A percentile compares a stretch with the other conserved stretches of the same genome.
Evolutionary conservation across 2,797 vertebrate genomes (phyloP).

Genomic region (Pangasius macronema): DNA sequence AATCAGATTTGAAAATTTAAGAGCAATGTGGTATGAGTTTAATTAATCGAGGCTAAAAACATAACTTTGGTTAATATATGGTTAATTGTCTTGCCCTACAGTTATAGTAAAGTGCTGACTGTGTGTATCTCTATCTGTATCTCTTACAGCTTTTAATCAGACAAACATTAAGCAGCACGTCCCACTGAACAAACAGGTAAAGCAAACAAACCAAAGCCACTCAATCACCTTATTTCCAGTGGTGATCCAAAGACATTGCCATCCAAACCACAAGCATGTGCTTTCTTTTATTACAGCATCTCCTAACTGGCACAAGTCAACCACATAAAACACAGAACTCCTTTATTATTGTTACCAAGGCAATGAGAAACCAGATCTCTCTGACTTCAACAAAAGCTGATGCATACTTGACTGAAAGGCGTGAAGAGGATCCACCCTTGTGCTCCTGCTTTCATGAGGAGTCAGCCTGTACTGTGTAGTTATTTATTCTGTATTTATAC

Average conservation of each 20-base stretch:
- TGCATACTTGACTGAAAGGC: slow-evolving; percentile 34
- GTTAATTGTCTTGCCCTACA: not conserved
- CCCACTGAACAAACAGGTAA: slow-evolving; percentile 49
- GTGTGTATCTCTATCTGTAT: not conserved
- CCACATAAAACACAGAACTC: slow-evolving; percentile 36
- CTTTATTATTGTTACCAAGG: slow-evolving; percentile 40
- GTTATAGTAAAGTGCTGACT: slow-evolving; percentile 31
- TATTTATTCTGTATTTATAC: not conserved
- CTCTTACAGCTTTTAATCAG: not conserved
- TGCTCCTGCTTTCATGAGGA: slow-evolving; percentile 7
- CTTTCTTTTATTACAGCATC: slow-evolving; percentile 46
- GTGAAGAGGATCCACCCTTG: slow-evolving; percentile 22
- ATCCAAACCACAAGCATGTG: slow-evolving; percentile 56
- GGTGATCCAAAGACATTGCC: slow-evolving; percentile 52
- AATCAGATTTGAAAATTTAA: not conserved
- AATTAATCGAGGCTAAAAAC: not conserved
- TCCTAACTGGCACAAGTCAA: slow-evolving; percentile 49
- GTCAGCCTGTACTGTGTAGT: not conserved
- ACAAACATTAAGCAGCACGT: slow-evolving; percentile 28
- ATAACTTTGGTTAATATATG: not conserved
- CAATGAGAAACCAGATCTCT: slow-evolving; percentile 43
- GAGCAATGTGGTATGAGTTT: not conserved
- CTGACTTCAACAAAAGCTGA: slow-evolving; percentile 31
- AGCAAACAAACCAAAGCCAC: slow-evolving; percentile 10
- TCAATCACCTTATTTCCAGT: slow-evolving; percentile 48